Base-by-base conservation (phyloP, 2,888 invertebrate species). In the Branchipolynoe longqiensis region DNA sequence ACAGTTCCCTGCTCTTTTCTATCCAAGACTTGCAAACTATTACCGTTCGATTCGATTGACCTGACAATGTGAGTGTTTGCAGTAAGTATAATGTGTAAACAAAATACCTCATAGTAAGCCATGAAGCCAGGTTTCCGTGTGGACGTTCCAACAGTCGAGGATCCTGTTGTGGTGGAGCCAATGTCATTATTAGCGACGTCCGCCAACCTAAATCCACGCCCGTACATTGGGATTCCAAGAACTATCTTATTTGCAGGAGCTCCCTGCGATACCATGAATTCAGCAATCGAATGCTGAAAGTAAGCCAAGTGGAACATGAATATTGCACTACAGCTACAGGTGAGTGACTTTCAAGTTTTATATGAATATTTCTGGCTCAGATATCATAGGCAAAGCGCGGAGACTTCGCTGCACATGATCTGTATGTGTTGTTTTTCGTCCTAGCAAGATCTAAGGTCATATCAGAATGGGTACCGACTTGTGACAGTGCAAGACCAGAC, bases 171-270 rank as follows among this genome's bases (percentile, higher is more conserved):
- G 14, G 78, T 41, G n/a, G 84, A 78, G 3, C 84, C 86, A 0
- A 86, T 38, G 18, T 18, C 84, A 25, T 25, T 33, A 25, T 12
- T 18, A 14, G n/a, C 18, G n/a, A 33, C 0, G 62, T 86, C 62
- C 14, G 2, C 41, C 22, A 87, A 62, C 3, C 69, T 78, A 62
- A 87, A 87, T 4, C 78, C 62, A n/a, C 87, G 85, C 33, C 85
- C 87, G 82, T 87, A 87, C 22, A 82, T 59, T 4, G 87, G 58
- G 8, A 87, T 41, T 22, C 87, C 87, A 2, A 87, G 74, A 36
- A 82, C 74, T 22, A 87, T 31, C 41, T 87, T 85, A 18, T 74
- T n/a, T 14, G 38, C 33, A 8, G 85, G 87, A 33, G 87, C 85
- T 18, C 87, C 87, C 38, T 40, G 36, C 40, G 56, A 28, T 25